A percentile compares a stretch with the other conserved stretches of the same genome.
Conservation (phyloP, 2,797 vertebrate species). For the Etheostoma nigrum region DNA sequence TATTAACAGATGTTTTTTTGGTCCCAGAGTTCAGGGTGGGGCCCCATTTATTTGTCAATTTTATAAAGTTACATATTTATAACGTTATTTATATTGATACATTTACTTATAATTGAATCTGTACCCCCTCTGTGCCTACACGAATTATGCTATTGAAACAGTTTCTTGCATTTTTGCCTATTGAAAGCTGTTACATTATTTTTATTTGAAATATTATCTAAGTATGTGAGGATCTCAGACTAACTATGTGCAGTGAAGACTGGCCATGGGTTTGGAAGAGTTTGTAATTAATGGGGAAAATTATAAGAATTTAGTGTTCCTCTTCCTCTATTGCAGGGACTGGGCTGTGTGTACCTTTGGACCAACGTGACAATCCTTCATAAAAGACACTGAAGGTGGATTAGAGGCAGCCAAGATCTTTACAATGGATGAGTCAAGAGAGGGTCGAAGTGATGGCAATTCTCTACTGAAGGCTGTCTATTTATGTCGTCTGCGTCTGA, state of each 20-base stretch:
- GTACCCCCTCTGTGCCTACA: too few species aligned
- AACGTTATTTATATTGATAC: too few species aligned
- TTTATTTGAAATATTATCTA: too few species aligned
- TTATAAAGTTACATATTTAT: too few species aligned
- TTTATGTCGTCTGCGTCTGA: slow-evolving; percentile 90
- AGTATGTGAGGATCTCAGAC: background rate
- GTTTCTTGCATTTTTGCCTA: too few species aligned
- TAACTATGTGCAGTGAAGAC: background rate
- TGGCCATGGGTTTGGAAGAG: background rate
- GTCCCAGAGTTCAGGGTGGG: too few species aligned
- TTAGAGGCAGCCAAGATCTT: background rate
- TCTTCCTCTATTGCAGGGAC: slow-evolving; percentile 40
- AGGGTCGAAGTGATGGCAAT: slow-evolving; percentile 75
- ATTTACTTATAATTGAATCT: too few species aligned
- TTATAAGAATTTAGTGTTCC: background rate
- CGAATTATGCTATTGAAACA: too few species aligned
- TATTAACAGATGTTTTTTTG: too few species aligned
- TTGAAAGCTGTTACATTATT: too few species aligned
- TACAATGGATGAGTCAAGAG: slow-evolving; percentile 57
- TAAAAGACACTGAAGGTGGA: slow-evolving; percentile 3
- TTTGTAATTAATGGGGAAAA: background rate
- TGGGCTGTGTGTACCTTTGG: background rate
- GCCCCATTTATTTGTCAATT: too few species aligned
- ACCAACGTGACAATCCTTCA: background rate
- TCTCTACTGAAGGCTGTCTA: slow-evolving; percentile 92